Percentiles rank a stretch among this genome's conserved stretches.
phyloP scores from a whole-genome alignment of 37 sponge, comb jelly and placozoan species.

The Lycopodina hypogea region DNA sequence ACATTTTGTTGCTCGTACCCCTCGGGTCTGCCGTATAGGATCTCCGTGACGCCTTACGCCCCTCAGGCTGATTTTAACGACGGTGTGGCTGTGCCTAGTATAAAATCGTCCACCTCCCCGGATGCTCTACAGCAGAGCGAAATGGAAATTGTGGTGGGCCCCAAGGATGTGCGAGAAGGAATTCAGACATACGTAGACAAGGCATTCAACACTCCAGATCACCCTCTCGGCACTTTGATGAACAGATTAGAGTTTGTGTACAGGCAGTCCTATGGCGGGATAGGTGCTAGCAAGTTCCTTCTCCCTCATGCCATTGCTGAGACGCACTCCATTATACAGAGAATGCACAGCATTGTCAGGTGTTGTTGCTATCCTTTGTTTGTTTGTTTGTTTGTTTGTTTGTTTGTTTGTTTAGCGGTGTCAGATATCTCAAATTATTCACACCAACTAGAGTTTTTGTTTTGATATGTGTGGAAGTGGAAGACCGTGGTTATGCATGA shows the following conservation, averaged over 20 bases:
- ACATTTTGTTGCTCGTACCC: slow-evolving; percentile 28
- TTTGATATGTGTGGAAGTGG: neutral
- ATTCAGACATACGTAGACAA: slow-evolving; percentile 49
- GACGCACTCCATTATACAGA: slow-evolving; percentile 66
- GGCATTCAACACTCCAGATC: slow-evolving; percentile 53
- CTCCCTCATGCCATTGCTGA: slow-evolving; percentile 86
- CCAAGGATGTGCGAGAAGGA: slow-evolving; percentile 11
- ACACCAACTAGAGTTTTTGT: neutral
- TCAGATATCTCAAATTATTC: too few relatives aligned
- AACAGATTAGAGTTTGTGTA: slow-evolving; percentile 56
- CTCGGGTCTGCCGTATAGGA: neutral
- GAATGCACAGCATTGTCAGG: slow-evolving; percentile 72
- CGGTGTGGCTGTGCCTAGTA: neutral
- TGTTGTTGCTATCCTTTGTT: slow-evolving; percentile 2
- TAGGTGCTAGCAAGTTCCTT: slow-evolving; percentile 75
- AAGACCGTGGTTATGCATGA: too few relatives aligned
- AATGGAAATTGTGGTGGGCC: neutral
- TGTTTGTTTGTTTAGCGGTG: too few relatives aligned
- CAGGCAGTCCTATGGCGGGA: slow-evolving; percentile 65
- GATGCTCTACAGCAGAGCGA: neutral
- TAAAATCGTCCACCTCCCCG: neutral
- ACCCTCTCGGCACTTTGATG: slow-evolving; percentile 73
- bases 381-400: too few relatives aligned
- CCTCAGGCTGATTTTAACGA: slow-evolving; percentile 41
- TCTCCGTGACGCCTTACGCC: slow-evolving; percentile 28